phyloP scores from a whole-genome alignment of 1,140 invertebrate genomes.

The Galendromus occidentalis region DNA sequence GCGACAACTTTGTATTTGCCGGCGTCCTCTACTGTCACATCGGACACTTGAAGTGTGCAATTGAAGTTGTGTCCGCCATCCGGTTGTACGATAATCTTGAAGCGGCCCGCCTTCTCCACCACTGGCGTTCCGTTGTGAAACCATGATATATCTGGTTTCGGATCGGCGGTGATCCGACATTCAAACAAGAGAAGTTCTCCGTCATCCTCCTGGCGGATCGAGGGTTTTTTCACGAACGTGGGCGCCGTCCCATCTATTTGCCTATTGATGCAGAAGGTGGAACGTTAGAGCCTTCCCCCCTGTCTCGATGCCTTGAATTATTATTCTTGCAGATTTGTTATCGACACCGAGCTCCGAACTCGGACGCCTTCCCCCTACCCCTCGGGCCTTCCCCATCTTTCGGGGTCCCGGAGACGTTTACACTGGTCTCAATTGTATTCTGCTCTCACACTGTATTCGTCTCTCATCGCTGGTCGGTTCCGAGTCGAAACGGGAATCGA shows the following conservation, averaged over 20 bases:
- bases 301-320: too few relatives aligned
- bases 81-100: slow-evolving; percentile 21
- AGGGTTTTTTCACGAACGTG: slow-evolving; percentile 88
- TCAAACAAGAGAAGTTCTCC: slow-evolving; percentile 86
- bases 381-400: too few relatives aligned
- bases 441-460: too few relatives aligned
- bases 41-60: slow-evolving; percentile 65
- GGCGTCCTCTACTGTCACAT: slow-evolving; percentile 86
- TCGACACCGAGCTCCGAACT: too few relatives aligned
- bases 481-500: too few relatives aligned
- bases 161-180: slow-evolving; percentile 82
- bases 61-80: slow-evolving; percentile 71
- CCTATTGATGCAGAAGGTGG: slow-evolving; percentile 13
- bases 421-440: too few relatives aligned
- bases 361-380: too few relatives aligned
- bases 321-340: too few relatives aligned
- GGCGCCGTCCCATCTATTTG: slow-evolving; percentile 68
- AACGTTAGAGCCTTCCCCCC: background rate
- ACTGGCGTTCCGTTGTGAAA: slow-evolving; percentile 48
- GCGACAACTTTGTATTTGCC: slow-evolving; percentile 90
- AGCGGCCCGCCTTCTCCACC: slow-evolving; percentile 22
- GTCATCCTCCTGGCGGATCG: slow-evolving; percentile 88
- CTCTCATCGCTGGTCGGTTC: too few relatives aligned
- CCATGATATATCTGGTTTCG: slow-evolving; percentile 71
- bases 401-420: too few relatives aligned